A percentile compares a stretch with the other conserved stretches of the same genome.
These are phyloP conservation scores for Rhizoglyphus robini DNA, from an alignment of 1,140 invertebrate genomes.

Conservation along the genomic window DNA sequence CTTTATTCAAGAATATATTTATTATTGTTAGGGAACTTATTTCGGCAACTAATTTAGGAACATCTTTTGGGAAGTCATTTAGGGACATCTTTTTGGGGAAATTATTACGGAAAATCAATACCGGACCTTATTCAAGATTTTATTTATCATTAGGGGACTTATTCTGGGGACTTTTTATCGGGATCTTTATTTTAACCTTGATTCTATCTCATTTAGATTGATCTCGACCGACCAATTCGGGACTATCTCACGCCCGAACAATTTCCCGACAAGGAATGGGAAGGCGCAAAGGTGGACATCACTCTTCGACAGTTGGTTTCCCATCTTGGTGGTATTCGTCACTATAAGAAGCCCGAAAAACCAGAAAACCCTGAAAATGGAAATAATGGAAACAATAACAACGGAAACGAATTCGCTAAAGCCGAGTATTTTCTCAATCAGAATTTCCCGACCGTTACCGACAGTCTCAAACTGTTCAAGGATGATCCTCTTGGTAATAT, in stretches of 20 bases:
- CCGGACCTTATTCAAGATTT: too few species aligned
- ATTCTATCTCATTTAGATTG: slow-evolving; percentile 29
- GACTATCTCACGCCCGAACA: slow-evolving; percentile 37
- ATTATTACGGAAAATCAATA: too few species aligned
- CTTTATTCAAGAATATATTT: too few species aligned
- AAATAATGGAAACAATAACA: background rate
- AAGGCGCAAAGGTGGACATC: slow-evolving; percentile 38
- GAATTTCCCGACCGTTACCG: slow-evolving; percentile 35
- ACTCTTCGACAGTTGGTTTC: slow-evolving; percentile 41
- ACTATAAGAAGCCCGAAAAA: slow-evolving; percentile 34
- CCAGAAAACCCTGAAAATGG: background rate
- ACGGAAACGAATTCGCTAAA: slow-evolving; percentile 19
- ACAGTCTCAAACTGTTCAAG: slow-evolving; percentile 44
- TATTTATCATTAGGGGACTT: too few species aligned
- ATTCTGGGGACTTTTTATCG: too few species aligned
- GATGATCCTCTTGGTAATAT: slow-evolving; percentile 40
- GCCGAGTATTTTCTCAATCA: slow-evolving; percentile 33
- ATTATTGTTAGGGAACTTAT: too few species aligned
- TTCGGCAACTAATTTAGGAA: too few species aligned
- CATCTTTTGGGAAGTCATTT: too few species aligned
- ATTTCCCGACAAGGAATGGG: slow-evolving; percentile 41
- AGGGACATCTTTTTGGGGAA: too few species aligned
- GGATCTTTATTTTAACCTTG: background rate
- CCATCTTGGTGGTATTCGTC: slow-evolving; percentile 43
- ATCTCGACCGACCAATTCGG: slow-evolving; percentile 45